These are phyloP conservation scores for Microtus montanus DNA, from an alignment of 2,113 vertebrate genomes.

Conservation along the genomic window DNA sequence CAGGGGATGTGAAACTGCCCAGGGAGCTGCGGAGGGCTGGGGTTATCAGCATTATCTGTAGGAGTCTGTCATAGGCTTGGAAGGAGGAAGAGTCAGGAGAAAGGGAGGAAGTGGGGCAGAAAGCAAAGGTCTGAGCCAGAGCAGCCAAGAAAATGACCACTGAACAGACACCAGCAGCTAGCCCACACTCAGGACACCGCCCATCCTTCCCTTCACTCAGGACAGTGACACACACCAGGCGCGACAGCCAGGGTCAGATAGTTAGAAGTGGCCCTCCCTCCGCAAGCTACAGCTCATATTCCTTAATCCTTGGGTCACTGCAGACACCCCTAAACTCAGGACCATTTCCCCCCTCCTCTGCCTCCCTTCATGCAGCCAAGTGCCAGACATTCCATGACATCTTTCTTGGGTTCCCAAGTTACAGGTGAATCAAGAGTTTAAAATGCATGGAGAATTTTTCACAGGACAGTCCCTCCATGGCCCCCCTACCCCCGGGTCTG, in stretches of 20 bases:
- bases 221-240: no score
- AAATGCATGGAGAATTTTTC: background rate
- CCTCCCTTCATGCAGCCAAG: background rate
- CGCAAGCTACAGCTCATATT: background rate
- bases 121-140: background rate
- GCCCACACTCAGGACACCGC: background rate
- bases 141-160: background rate
- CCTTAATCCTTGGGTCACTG: background rate
- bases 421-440: background rate
- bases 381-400: background rate
- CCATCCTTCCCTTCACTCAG: background rate
- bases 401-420: background rate
- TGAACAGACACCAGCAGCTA: background rate
- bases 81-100: background rate
- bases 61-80: background rate
- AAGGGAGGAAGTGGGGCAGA: background rate
- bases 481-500: background rate
- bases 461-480: fast-evolving
- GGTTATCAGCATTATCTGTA: background rate
- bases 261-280: background rate
- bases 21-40: no score
- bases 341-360: background rate
- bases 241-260: background rate
- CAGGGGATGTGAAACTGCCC: background rate
- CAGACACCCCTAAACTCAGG: background rate